These are phyloP conservation scores for Heliconius ethilla DNA, from an alignment of 2,888 invertebrate species.

Conservation along the genomic window DNA sequence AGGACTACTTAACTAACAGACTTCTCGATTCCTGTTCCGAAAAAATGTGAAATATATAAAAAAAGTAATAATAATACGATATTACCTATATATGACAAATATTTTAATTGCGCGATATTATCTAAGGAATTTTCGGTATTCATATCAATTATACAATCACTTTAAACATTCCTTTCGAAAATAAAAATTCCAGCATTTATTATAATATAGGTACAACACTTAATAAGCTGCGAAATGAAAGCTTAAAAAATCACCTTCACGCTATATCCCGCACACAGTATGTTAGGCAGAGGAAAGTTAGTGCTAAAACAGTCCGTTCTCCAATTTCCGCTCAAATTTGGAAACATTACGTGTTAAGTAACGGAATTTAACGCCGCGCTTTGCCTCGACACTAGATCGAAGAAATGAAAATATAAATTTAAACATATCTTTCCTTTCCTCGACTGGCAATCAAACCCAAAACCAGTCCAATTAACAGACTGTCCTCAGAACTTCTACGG, in stretches of 20 bases:
- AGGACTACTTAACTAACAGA: neutral
- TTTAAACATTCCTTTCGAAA: neutral
- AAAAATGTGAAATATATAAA: neutral
- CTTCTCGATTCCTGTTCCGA: neutral
- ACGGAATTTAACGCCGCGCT: too few relatives aligned
- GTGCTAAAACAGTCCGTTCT: too few relatives aligned
- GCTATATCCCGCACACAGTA: too few relatives aligned
- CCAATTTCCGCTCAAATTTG: too few relatives aligned
- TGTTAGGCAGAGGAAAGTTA: too few relatives aligned
- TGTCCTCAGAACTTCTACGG: neutral
- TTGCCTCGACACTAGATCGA: too few relatives aligned
- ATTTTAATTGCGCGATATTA: constrained; percentile 14
- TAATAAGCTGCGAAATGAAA: constrained; percentile 18
- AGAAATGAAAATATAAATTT: too few relatives aligned
- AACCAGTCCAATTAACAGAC: too few relatives aligned
- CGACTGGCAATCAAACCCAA: too few relatives aligned
- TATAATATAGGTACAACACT: neutral
- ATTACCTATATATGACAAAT: neutral
- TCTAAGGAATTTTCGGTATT: constrained; percentile 9
- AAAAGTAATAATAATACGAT: neutral
- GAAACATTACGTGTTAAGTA: too few relatives aligned
- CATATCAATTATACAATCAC: constrained; percentile 16
- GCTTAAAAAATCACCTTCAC: neutral
- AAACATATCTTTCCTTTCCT: too few relatives aligned
- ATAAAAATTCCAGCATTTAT: constrained; percentile 10